Evolutionary conservation across 2,113 vertebrate genomes (phyloP).

Genomic region (Phodopus roborovskii): DNA sequence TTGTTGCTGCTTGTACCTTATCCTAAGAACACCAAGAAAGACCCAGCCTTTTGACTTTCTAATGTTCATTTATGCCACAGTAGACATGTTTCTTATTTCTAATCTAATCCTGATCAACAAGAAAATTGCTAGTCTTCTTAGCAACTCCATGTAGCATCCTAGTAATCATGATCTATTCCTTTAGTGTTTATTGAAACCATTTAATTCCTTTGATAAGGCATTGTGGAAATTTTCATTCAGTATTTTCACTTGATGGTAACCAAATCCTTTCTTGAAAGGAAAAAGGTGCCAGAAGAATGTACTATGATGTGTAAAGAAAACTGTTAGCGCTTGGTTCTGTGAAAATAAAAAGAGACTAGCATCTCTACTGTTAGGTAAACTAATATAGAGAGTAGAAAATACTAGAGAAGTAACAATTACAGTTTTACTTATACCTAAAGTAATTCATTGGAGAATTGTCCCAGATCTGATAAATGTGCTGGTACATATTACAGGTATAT

Average conservation of each 20-base stretch:
- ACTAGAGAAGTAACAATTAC: neutral
- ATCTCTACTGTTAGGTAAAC: constrained; percentile 6
- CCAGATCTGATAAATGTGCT: neutral
- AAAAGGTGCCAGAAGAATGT: neutral
- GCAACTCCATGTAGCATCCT: neutral
- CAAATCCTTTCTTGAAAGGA: constrained; percentile 19
- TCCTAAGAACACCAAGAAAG: neutral
- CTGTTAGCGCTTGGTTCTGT: constrained; percentile 21
- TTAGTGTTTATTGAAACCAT: neutral
- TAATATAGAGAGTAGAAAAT: neutral
- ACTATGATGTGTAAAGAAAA: constrained; percentile 45
- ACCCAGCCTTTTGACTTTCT: neutral
- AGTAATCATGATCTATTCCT: neutral
- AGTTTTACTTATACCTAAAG: neutral
- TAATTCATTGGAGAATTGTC: neutral
- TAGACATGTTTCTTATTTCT: neutral
- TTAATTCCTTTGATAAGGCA: neutral
- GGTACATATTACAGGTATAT: neutral
- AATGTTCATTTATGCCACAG: neutral
- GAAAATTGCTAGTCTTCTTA: neutral
- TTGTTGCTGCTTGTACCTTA: neutral
- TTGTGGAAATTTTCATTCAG: neutral
- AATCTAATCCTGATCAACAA: neutral
- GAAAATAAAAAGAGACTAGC: neutral
- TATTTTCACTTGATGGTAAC: constrained; percentile 24